Conservation (phyloP, 1,140 invertebrate genomes). For the Neodiprion lecontei region DNA sequence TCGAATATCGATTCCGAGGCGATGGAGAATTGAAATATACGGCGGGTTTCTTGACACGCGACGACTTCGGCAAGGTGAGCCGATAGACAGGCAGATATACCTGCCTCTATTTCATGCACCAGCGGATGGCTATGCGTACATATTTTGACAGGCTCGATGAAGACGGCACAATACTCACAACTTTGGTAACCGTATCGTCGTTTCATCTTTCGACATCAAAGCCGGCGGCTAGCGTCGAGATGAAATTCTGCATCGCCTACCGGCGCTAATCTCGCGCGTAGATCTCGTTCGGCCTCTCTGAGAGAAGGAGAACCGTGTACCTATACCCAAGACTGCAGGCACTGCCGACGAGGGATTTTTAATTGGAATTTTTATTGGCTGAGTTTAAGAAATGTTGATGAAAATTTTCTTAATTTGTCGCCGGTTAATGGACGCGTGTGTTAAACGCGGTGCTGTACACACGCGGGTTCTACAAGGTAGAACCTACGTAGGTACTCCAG, state of each 20-base stretch:
- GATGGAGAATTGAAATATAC: neutral
- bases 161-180: conserved; percentile 8
- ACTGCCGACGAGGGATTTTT: neutral
- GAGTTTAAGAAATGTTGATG: conserved; percentile 9
- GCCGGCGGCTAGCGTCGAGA: conserved; percentile 8
- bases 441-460: no score
- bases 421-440: neutral
- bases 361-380: conserved; percentile 17
- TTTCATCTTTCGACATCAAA: conserved; percentile 15
- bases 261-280: conserved; percentile 8
- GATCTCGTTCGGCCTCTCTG: conserved; percentile 12
- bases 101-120: neutral
- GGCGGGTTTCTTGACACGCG: neutral
- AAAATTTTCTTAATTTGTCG: conserved; percentile 11
- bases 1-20: neutral
- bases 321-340: neutral
- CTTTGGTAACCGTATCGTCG: neutral
- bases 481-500: neutral
- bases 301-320: neutral
- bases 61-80: no score
- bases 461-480: no score
- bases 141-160: conserved; percentile 12
- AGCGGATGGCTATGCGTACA: neutral
- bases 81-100: no score
- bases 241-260: conserved; percentile 15